phyloP scores from a whole-genome alignment of 2,113 vertebrate genomes.

The Petrocephalus microphthalmus region DNA sequence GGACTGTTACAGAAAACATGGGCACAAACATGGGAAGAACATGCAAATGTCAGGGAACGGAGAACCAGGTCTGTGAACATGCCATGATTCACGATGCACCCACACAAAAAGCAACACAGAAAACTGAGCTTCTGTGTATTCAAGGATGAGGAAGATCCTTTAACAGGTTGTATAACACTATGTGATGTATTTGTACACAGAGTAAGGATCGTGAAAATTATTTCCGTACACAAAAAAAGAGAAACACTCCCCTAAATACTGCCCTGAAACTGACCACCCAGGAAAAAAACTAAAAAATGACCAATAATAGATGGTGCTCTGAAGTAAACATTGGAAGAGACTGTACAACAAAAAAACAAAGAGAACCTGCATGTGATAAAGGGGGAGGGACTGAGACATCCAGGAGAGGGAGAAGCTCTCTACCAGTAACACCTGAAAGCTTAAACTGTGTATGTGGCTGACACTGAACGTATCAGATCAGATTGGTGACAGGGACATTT shows the following conservation, averaged over 20 bases:
- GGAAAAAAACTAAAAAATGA: not conserved
- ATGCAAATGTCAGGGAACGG: not conserved
- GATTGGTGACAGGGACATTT: not conserved
- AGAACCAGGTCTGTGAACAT: not conserved
- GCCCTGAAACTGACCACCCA: not conserved
- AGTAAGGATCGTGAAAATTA: not conserved
- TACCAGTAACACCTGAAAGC: not conserved
- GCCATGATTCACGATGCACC: not conserved
- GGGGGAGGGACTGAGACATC: not conserved
- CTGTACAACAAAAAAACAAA: not conserved
- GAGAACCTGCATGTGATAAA: too few species aligned
- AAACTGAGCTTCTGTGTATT: not conserved
- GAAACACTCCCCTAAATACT: not conserved
- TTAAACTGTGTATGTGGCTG: not conserved
- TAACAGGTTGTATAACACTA: not conserved
- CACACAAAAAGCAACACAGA: not conserved
- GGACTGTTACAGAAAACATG: not conserved
- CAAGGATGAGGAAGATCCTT: not conserved
- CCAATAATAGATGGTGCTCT: not conserved
- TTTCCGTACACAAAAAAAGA: not conserved
- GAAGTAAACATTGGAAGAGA: not conserved
- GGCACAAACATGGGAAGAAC: not conserved
- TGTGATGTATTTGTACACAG: not conserved
- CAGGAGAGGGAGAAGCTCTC: not conserved
- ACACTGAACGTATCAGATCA: not conserved